Evolutionary conservation across 1,140 invertebrate species (phyloP), one percentile per base, ranked within the genome.

Genomic region (Choristoneura fumiferana): DNA sequence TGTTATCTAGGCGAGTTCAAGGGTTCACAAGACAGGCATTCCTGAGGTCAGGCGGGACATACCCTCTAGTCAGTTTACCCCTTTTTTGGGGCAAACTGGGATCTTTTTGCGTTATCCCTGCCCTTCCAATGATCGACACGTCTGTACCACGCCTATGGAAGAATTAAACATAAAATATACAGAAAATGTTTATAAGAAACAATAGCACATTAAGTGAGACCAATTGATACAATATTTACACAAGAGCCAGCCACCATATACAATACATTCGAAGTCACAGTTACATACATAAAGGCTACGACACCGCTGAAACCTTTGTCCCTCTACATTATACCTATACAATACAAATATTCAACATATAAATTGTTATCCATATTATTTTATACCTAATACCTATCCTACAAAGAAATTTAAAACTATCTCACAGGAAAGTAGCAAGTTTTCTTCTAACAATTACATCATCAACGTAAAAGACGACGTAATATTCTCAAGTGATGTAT

Each of bases 81-180:
- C 86, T 69, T 83, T 89, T 89, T 81, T 84, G 81, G 74, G 86
- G 73, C 69, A 89, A 72, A 71, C 65, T 78, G 54, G 83, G 70
- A 69, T 87, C 84, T 89, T 89, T 89, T 85, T 84, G 86, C 66
- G 83, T 73, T 54, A 87, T 86, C 53, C 84, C 83, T 36, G 84
- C 71, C 54, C 80, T 77, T 65, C 83, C 84, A 74, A 87, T 86
- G 78, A 89, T 81, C 61, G 83, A 84, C 65, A 87, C 84, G 75
- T 89, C 86, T 79, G 86, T 89, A 66, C 86, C 86, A 75, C 86
- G 84, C 82, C 86, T 89, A 86, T 67, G 73, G 69, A 86, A 86
- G 69, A 80, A 80, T 49, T 49, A 49, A 49, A 49, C 43, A 49
- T 49, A 49, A 49, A 22, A 33, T 12, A 49, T 12, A 49, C 43